These are phyloP conservation scores for Phoxinus phoxinus DNA, from an alignment of 2,113 vertebrate species.

Conservation along the genomic window DNA sequence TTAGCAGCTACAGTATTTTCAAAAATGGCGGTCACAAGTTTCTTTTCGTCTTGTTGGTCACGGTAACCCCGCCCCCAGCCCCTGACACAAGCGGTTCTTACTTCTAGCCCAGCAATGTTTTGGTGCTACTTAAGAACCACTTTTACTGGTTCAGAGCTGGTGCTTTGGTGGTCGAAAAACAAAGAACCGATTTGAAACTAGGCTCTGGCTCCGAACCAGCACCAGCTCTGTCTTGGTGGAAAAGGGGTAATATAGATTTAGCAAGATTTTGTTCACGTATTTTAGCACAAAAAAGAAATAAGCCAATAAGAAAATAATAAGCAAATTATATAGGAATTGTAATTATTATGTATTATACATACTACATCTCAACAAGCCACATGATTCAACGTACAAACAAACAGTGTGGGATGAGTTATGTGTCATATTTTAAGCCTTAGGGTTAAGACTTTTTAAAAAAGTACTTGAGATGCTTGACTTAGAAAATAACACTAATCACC, in stretches of 20 bases:
- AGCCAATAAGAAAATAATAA: not conserved
- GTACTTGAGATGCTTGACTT: conserved; percentile 3
- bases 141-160: too few species aligned
- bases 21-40: too few species aligned
- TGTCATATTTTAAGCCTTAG: conserved; percentile 3
- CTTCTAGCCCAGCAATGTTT: too few species aligned
- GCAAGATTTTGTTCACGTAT: not conserved
- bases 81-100: too few species aligned
- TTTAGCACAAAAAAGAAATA: not conserved
- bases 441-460: conserved; percentile 9
- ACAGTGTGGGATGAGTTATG: conserved; percentile 9
- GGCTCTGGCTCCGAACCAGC: too few species aligned
- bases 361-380: not conserved
- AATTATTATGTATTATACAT: not conserved
- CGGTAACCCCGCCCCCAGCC: too few species aligned
- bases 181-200: too few species aligned
- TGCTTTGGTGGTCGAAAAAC: too few species aligned
- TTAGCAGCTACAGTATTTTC: too few species aligned
- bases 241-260: not conserved
- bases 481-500: conserved; percentile 19
- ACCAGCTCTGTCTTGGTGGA: too few species aligned
- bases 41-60: too few species aligned
- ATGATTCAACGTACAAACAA: conserved; percentile 25
- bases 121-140: too few species aligned
- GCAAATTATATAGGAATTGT: not conserved